Conservation (phyloP, 2,113 vertebrate species). For the Solea solea region DNA sequence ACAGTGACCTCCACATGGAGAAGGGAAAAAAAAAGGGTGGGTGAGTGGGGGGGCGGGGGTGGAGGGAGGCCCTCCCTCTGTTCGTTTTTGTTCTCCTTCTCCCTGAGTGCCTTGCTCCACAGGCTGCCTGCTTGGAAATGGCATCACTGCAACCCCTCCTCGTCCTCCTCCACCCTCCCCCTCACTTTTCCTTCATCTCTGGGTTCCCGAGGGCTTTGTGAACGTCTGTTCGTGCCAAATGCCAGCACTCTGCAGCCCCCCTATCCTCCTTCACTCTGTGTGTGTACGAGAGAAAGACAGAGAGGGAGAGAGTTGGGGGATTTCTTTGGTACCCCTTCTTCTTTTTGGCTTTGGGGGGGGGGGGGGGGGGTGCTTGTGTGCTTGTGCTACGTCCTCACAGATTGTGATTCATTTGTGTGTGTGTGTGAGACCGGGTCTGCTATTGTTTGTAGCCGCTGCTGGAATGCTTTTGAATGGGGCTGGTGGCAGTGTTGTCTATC, state of each 20-base stretch:
- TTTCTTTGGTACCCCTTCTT: slow-evolving; percentile 46
- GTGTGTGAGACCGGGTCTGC: slow-evolving; percentile 33
- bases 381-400: slow-evolving; percentile 51
- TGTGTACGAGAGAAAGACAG: slow-evolving; percentile 37
- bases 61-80: slow-evolving; percentile 18
- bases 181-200: slow-evolving; percentile 54
- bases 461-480: slow-evolving; percentile 68
- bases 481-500: slow-evolving; percentile 45
- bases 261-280: slow-evolving; percentile 12
- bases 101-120: slow-evolving; percentile 45
- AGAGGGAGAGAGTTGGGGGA: slow-evolving; percentile 40
- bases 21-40: neutral
- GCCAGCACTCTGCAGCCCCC: slow-evolving; percentile 66
- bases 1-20: slow-evolving; percentile 49
- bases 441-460: slow-evolving; percentile 64
- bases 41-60: neutral
- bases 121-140: slow-evolving; percentile 66
- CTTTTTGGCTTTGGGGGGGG: slow-evolving; percentile 11
- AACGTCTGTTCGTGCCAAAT: slow-evolving; percentile 80
- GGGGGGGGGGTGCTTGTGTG: slow-evolving; percentile 39
- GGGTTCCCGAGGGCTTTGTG: slow-evolving; percentile 64
- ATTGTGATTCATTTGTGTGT: slow-evolving; percentile 48
- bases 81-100: slow-evolving; percentile 55
- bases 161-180: slow-evolving; percentile 22
- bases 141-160: slow-evolving; percentile 45